These are phyloP conservation scores for Leptopilina myrica DNA, from an alignment of 2,888 invertebrate genomes.

Conservation along the genomic window DNA sequence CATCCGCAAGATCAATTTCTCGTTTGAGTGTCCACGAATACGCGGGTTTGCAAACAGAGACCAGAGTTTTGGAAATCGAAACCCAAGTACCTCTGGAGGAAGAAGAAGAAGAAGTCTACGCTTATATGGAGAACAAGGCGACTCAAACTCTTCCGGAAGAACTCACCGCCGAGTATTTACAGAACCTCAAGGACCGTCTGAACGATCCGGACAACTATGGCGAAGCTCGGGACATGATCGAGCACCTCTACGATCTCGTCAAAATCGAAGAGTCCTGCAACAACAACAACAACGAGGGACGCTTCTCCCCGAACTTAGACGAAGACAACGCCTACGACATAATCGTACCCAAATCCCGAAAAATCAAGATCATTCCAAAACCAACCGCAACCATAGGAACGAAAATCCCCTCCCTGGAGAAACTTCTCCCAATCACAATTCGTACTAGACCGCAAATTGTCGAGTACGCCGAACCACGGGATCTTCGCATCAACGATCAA, in stretches of 20 bases:
- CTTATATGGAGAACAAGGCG: conserved; percentile 80
- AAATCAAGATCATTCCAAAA: conserved; percentile 72
- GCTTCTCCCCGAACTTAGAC: conserved; percentile 54
- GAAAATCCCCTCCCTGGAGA: conserved; percentile 80
- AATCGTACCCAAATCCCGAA: conserved; percentile 77
- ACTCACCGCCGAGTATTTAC: conserved; percentile 85
- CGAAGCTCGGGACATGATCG: conserved; percentile 87
- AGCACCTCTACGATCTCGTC: conserved; percentile 85
- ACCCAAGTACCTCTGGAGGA: conserved; percentile 55
- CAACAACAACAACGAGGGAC: conserved; percentile 77
- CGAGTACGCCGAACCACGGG: conserved; percentile 78
- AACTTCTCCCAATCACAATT: conserved; percentile 77
- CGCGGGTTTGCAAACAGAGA: conserved; percentile 81
- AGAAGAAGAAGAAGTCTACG: conserved; percentile 69
- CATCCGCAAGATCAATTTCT: conserved; percentile 81
- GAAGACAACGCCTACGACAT: conserved; percentile 83
- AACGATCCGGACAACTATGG: conserved; percentile 86
- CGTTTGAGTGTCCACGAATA: conserved; percentile 81
- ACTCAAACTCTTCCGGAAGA: conserved; percentile 87
- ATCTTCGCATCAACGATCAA: conserved; percentile 70
- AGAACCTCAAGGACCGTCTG: conserved; percentile 82
- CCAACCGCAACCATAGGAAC: conserved; percentile 80
- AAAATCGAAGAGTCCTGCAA: conserved; percentile 84
- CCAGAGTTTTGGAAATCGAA: conserved; percentile 78
- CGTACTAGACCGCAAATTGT: conserved; percentile 69